Evolutionary conservation across 2,888 invertebrate genomes (phyloP), one percentile per base, ranked within the genome.

Genomic region (Bombyx huttoni): DNA sequence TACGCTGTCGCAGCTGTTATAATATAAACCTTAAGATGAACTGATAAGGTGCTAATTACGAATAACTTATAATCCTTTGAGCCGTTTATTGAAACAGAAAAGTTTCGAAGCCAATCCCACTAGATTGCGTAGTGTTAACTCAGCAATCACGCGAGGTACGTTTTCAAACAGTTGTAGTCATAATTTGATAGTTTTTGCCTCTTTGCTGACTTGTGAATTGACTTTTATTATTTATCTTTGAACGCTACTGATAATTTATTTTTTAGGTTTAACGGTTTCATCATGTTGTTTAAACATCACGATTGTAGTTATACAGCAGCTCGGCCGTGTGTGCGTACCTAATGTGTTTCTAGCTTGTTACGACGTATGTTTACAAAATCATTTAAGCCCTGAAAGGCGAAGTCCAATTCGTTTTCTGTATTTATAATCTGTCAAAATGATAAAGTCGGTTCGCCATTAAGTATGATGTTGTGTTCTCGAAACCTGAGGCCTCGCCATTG

Each of bases 251-350:
- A 75, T 83, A 85, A 84, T 77, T 77, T 74, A 75, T 81, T 80
- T 84, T 84, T 82, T 80, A 76, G 75, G 76, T 75, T 81, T 81
- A 84, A 82, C 83, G 77, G 80, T 83, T 82, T 81, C 81, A 82
- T 81, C 81, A 80, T 81, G 72, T 68, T 70, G 73, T 74, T 72
- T 79, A 79, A 82, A 81, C 76, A 78, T 77, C 75, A 76, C 75
- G 75, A 73, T 64, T 67, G 59, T 64, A 65, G 64, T 68, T 63
- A 67, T n/a, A 24, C 24, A 40, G 61, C 63, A 57, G 60, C 63
- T 65, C 58, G 56, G 24, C 3, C 5, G 24, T 24, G 24, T 68
- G 64, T 65, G 54, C 55, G 61, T 63, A 54, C 51, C 51, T 68
- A 65, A 64, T 66, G 62, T 64, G 63, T 69, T 72, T 64, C 58